Evolutionary conservation across 2,797 vertebrate species (phyloP).

Genomic region (Danionella dracula): DNA sequence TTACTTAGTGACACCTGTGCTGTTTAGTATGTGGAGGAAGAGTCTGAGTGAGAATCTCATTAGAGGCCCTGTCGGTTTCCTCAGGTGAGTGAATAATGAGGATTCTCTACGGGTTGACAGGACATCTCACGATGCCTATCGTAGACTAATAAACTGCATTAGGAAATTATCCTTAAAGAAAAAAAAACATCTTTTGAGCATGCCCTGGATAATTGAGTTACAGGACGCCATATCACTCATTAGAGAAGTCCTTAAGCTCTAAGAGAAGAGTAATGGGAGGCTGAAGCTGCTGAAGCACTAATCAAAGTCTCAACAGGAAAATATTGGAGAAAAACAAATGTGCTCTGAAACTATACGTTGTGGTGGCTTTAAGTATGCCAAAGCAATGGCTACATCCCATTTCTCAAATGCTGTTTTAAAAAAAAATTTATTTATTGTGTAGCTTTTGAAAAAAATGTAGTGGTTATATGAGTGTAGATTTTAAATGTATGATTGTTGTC

Average conservation of each 20-base stretch:
- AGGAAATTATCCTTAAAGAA: slow-evolving; percentile 52
- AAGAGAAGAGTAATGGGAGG: slow-evolving; percentile 12
- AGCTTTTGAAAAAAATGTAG: too few species aligned
- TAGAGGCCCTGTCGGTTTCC: slow-evolving; percentile 54
- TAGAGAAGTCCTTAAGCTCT: slow-evolving; percentile 28
- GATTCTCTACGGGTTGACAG: slow-evolving; percentile 41
- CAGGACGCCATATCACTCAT: slow-evolving; percentile 42
- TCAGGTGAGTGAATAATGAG: slow-evolving; percentile 57
- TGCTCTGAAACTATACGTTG: neutral
- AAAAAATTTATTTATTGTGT: too few species aligned
- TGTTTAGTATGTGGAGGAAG: slow-evolving; percentile 29
- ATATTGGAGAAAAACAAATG: neutral
- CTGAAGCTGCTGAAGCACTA: neutral
- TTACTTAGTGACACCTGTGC: neutral
- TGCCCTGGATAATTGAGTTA: slow-evolving; percentile 57
- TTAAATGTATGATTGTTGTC: too few species aligned
- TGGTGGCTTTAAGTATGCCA: too few species aligned
- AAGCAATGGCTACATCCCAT: too few species aligned
- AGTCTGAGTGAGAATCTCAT: slow-evolving; percentile 51
- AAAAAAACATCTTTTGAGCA: slow-evolving; percentile 39
- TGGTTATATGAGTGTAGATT: too few species aligned
- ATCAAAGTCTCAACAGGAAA: neutral
- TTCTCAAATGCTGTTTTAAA: too few species aligned
- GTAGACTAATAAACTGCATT: slow-evolving; percentile 49
- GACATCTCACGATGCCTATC: slow-evolving; percentile 40